A percentile compares a stretch with the other conserved stretches of the same genome.
These are phyloP conservation scores for Oxyscelio sp. DNA, from an alignment of 2,888 invertebrate species.

Conservation along the genomic window DNA sequence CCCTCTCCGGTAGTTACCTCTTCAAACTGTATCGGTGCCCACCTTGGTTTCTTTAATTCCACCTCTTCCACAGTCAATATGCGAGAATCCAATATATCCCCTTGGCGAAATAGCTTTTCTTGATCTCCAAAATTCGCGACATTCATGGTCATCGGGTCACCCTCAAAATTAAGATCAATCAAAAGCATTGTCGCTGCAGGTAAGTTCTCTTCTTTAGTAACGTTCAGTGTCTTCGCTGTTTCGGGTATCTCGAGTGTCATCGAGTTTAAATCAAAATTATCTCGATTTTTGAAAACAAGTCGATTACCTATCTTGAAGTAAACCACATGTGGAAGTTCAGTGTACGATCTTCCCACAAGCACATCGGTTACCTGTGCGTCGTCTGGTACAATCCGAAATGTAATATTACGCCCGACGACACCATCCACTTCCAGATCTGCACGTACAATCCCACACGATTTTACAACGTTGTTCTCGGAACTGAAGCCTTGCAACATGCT, in stretches of 20 bases:
- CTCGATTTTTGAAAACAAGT: constrained; percentile 4
- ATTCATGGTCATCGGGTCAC: neutral
- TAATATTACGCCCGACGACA: constrained; percentile 55
- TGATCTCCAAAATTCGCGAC: constrained; percentile 20
- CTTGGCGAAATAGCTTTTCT: neutral
- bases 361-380: constrained; percentile 6
- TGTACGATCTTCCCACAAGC: constrained; percentile 35
- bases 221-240: neutral
- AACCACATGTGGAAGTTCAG: constrained; percentile 36
- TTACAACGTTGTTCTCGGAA: neutral
- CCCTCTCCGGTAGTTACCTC: constrained; percentile 33
- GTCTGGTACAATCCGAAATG: constrained; percentile 37
- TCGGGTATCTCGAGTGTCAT: neutral
- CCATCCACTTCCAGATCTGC: constrained; percentile 62
- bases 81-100: constrained; percentile 14
- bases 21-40: constrained; percentile 12
- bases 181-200: constrained; percentile 7
- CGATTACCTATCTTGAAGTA: constrained; percentile 32
- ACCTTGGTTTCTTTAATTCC: neutral
- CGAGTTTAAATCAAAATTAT: neutral
- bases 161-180: neutral
- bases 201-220: neutral
- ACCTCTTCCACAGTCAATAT: constrained; percentile 25
- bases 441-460: constrained; percentile 45
- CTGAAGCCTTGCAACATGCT: constrained; percentile 59